Evolutionary conservation across 2,797 vertebrate species (phyloP), one percentile per base, ranked within the genome.

Genomic region (Pitangus sulphuratus): DNA sequence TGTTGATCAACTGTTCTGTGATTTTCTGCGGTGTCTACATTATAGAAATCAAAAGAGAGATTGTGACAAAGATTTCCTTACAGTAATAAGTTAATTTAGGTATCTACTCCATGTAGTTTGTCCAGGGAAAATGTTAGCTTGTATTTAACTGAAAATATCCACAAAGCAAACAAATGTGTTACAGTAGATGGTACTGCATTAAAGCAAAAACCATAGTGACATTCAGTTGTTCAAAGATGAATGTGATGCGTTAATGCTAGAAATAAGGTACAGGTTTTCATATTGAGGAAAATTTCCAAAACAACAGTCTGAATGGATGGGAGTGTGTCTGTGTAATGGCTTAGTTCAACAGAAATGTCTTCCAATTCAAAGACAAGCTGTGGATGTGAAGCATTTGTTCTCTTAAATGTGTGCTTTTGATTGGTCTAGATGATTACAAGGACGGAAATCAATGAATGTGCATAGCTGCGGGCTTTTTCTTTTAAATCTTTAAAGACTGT

Each of bases 271-370:
- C 4, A 6, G 15, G 15, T 47, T 95, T 91, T 84, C 90, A 74
- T 58, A 79, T 1, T 70, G 51, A 82, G 19, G 40, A 72, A 50
- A 70, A 48, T 79, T 93, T 80, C 47, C 37, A 53, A 37, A 75
- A 40, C 20, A 31, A 1, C 20, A 39, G 2, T 70, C 45, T 42
- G 1, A 2, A 0, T 39, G 65, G 45, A 12, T 33, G 40, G 6
- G 9, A 4, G 6, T 17, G 26, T 6, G 12, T n/a, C 12, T 33
- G 44, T 70, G 15, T 58, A 50, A 30, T 65, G 66, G 30, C 13
- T 62, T 75, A 22, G 22, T 88, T n/a, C 62, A 86, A 33, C 17
- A 62, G 39, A 61, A 64, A 2, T 35, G 19, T 15, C 21, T 84
- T 84, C 33, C 66, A 60, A 3, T 53, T 91, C 60, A 69, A 53